Conservation (phyloP, 2,797 vertebrate genomes). For the Serranus cabrilla region DNA sequence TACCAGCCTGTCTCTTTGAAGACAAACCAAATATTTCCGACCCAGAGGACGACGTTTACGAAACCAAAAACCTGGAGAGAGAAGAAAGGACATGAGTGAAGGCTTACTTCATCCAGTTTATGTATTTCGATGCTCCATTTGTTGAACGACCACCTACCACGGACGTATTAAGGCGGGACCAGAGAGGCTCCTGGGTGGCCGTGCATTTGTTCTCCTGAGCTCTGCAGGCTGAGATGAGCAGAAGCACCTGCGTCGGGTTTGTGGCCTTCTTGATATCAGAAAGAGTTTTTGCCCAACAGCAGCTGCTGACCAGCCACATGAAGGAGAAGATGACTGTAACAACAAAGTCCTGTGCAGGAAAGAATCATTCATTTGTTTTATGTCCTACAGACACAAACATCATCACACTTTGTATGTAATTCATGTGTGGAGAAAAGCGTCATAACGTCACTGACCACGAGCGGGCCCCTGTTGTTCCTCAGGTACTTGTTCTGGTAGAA, state of each 20-base stretch:
- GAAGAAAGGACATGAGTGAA: constrained; percentile 18
- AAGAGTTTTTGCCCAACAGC: constrained; percentile 95
- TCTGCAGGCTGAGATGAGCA: constrained; percentile 96
- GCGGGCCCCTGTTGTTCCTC: constrained; percentile 96
- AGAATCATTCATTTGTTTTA: not conserved
- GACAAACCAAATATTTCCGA: constrained; percentile 99
- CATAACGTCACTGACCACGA: constrained; percentile 91
- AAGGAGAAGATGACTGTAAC: constrained; percentile 95
- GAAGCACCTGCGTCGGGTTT: constrained; percentile 91
- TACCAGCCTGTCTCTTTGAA: constrained; percentile 99
- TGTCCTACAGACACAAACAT: not conserved
- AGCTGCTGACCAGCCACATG: constrained; percentile 95
- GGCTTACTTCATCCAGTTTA: not conserved
- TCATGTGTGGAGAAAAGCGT: not conserved
- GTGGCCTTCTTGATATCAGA: constrained; percentile 94
- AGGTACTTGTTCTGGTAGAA: constrained; percentile 99
- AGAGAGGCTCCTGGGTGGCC: constrained; percentile 89
- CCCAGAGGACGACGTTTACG: constrained; percentile 96
- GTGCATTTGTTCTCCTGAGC: constrained; percentile 91
- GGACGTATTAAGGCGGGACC: constrained; percentile 96
- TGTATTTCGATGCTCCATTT: not conserved
- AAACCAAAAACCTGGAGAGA: constrained; percentile 94
- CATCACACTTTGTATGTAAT: not conserved
- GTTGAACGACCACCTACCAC: constrained; percentile 86
- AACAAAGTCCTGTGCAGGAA: constrained; percentile 91